These are phyloP conservation scores for Malthinus flaveolus DNA, from an alignment of 2,888 invertebrate genomes.

Conservation along the genomic window DNA sequence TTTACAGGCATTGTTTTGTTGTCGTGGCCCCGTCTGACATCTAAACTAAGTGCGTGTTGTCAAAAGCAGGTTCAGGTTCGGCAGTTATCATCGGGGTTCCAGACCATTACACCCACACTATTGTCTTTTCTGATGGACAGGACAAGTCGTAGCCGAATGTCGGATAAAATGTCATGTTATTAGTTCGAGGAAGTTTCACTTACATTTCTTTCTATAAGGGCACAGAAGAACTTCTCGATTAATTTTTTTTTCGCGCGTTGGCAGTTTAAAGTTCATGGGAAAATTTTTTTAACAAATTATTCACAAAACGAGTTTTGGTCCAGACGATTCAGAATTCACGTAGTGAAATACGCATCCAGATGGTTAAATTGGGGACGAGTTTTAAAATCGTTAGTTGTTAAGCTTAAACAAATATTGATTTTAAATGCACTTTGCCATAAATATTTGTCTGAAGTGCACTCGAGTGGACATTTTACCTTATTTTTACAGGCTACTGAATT, in stretches of 20 bases:
- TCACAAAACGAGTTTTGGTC: conserved; percentile 30
- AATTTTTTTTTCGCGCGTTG: too few species aligned
- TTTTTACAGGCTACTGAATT: conserved; percentile 25
- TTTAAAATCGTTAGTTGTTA: conserved; percentile 8
- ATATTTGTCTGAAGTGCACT: conserved; percentile 13
- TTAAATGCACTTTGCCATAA: conserved; percentile 6
- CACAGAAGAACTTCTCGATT: too few species aligned
- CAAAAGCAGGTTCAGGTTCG: conserved; percentile 43
- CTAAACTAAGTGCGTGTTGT: conserved; percentile 51
- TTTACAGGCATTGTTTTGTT: conserved; percentile 35
- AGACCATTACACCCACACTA: conserved; percentile 42
- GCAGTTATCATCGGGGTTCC: conserved; percentile 43
- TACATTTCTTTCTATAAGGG: neutral
- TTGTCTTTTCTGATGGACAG: conserved; percentile 41
- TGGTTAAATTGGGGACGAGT: conserved; percentile 15
- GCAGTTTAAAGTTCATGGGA: too few species aligned
- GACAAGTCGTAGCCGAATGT: conserved; percentile 10
- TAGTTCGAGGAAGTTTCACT: neutral
- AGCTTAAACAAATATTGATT: conserved; percentile 19
- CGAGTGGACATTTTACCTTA: conserved; percentile 13
- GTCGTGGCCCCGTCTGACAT: conserved; percentile 43
- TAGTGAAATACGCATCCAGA: conserved; percentile 12
- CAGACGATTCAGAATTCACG: conserved; percentile 16
- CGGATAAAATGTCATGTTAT: conserved; percentile 15
- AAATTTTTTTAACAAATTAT: neutral